Evolutionary conservation across 2,888 invertebrate species (phyloP), one percentile per base, ranked within the genome.

Genomic region (Polymixis lichenea): DNA sequence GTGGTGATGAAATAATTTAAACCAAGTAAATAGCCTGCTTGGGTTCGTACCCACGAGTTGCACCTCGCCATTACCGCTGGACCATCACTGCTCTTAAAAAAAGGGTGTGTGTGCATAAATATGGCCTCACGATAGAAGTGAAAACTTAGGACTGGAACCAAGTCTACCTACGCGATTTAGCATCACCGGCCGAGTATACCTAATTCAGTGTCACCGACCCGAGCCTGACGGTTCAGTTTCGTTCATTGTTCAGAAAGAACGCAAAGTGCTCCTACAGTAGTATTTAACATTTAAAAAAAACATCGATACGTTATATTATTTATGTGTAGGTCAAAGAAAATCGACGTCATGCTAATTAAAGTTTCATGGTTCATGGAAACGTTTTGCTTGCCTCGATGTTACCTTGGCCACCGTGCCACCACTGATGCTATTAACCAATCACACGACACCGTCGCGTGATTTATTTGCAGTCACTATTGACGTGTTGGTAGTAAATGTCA

Each of bases 401-500:
- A 46, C 80, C 84, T 84, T 84, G 84, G 46, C 67, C 82, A 79
- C 53, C 25, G 43, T 15, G 58, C 62, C 32, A 38, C 69, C 58
- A 78, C 38, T 15, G 46, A 60, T 28, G 28, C 53, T 53, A 62
- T 73, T 62, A 61, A 32, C 80, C 66, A 84, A 79, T 73, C 66
- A 73, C 61, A 78, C 56, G 83, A 22, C 55, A 56, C 0, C 4
- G 22, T 79, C 53, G 38, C 15, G 58, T 83, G 53, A 60, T 79
- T 58, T 67, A 67, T 83, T 82, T 73, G 80, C 61, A 60, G n/a
- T 19, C 49, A n/a, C 32, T 62, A 73, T 73, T 69, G 68, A 75
- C 69, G 32, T 28, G 53, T 56, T 17, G 5, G 11, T 64, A 58
- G 61, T 60, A 32, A 51, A 69, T 78, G 38, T 22, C 28, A 5